Base-by-base conservation (phyloP, 2,797 vertebrate species). In the Chaenodraco wilsoni region DNA sequence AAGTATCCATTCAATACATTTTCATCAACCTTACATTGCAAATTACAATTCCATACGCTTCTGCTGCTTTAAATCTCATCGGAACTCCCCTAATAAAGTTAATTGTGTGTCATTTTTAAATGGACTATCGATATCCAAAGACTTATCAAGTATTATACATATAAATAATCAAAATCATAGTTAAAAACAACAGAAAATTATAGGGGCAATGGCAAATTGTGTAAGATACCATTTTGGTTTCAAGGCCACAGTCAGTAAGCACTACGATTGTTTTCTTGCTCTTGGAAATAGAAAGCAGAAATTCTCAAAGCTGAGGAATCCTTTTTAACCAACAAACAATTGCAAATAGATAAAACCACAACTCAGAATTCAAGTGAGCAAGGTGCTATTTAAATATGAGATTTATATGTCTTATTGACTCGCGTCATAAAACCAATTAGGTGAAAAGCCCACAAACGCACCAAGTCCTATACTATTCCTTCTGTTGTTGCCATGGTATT, bases 401-500 rank as follows among this genome's bases (percentile, higher is more conserved):
- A 70, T 75, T 58, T 82, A 56, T 62, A 19, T 54, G 62, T 72
- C 69, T 59, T 82, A 21, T 64, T 86, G 86, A 81, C 64, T 75
- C 67, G 75, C 64, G 80, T 89, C 84, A 82, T 1, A 59, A 59
- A 74, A 27, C 69, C 71, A 73, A 76, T 82, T 76, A 86, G 66
- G 74, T 61, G 72, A 78, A 69, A 78, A 61, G 62, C 73, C 43
- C 45, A 86, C 71, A 84, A 81, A 83, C 78, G 75, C 77, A 64
- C 69, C 63, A 37, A 56, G 79, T 76, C 75, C 81, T 78, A 56
- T 78, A 56, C 80, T 74, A 59, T 75, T 81, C 78, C 80, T 56
- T 74, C 79, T 83, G 88, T 86, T 84, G 82, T 87, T 89, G 81
- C 88, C 87, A 86, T 91, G 88, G 78, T 11, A 66, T 82, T 87